phyloP scores from a whole-genome alignment of 2,888 invertebrate genomes.

The Perizoma affinitatum region DNA sequence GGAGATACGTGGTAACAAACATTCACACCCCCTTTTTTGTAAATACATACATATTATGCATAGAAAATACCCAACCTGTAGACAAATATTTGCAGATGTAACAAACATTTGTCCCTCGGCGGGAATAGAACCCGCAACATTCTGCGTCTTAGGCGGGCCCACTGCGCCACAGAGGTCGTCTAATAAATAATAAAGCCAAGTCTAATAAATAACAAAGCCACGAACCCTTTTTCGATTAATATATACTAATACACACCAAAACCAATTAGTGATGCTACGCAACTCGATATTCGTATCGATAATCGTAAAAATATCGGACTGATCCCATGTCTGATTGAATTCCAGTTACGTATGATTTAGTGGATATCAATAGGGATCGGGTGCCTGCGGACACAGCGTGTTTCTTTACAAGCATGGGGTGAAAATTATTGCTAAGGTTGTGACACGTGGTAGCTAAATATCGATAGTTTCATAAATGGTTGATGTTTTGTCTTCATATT shows the following conservation, averaged over 20 bases:
- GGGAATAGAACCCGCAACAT: no score
- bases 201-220: background rate
- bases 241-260: slow-evolving; percentile 12
- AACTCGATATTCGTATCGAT: slow-evolving; percentile 40
- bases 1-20: no score
- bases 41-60: no score
- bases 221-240: slow-evolving; percentile 15
- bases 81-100: no score
- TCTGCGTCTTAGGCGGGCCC: no score
- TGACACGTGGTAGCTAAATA: background rate
- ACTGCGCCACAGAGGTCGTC: no score
- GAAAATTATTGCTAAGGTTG: slow-evolving; percentile 21
- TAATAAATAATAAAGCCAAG: no score
- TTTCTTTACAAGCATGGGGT: slow-evolving; percentile 24
- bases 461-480: background rate
- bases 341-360: slow-evolving; percentile 68
- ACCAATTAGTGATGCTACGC: slow-evolving; percentile 24
- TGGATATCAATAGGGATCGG: slow-evolving; percentile 61
- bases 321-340: slow-evolving; percentile 66
- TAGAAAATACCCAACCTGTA: no score
- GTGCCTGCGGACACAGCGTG: slow-evolving; percentile 44
- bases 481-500: no score
- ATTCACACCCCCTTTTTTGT: no score
- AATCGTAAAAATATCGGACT: slow-evolving; percentile 40
- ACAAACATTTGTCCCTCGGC: no score